Percentiles rank a stretch among this genome's conserved stretches.
These are phyloP conservation scores for Istiophorus platypterus DNA, from an alignment of 2,113 vertebrate genomes.

Conservation along the genomic window DNA sequence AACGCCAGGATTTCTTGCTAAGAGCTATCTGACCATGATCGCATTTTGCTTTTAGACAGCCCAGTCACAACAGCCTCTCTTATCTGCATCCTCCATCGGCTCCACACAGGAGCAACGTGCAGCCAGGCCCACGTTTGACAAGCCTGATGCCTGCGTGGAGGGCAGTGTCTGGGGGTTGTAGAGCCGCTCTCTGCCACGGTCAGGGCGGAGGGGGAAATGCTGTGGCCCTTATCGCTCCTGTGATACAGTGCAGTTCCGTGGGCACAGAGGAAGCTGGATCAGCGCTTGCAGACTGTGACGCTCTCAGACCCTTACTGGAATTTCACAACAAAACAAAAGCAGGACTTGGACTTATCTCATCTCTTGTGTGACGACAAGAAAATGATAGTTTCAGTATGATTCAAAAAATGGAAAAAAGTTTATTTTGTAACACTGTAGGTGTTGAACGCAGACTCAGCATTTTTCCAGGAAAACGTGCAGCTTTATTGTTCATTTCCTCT, in stretches of 20 bases:
- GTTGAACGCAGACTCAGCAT: constrained; percentile 11
- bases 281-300: constrained; percentile 33
- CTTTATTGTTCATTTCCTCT: constrained; percentile 22
- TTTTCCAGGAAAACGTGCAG: constrained; percentile 21
- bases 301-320: constrained; percentile 66
- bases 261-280: constrained; percentile 64
- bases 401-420: neutral
- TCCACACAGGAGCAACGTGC: constrained; percentile 56
- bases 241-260: constrained; percentile 19
- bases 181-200: constrained; percentile 29
- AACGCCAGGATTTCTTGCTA: constrained; percentile 30
- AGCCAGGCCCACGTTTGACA: constrained; percentile 41
- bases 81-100: constrained; percentile 70
- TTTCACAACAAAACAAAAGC: constrained; percentile 46
- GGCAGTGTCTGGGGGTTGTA: constrained; percentile 26
- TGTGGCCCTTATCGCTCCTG: constrained; percentile 58
- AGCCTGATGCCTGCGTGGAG: constrained; percentile 28
- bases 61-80: constrained; percentile 68
- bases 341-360: constrained; percentile 48
- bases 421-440: neutral
- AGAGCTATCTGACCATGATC: constrained; percentile 28
- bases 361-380: constrained; percentile 17
- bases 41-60: constrained; percentile 24
- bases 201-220: constrained; percentile 56
- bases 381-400: constrained; percentile 33